phyloP scores from a whole-genome alignment of 2,888 invertebrate genomes.

The Aphodius granarius region DNA sequence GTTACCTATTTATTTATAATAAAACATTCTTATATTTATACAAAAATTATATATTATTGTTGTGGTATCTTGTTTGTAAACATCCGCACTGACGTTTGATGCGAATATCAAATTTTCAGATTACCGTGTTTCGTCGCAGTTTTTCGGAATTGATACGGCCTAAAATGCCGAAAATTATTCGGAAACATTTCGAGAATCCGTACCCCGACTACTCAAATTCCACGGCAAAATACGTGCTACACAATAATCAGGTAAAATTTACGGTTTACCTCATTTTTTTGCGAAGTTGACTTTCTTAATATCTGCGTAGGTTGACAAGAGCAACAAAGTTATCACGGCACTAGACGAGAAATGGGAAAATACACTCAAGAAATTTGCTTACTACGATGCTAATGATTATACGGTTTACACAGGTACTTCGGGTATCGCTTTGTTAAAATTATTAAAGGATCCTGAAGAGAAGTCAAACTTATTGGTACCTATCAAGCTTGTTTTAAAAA shows the following conservation, averaged over 20 bases:
- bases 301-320: conserved; percentile 54
- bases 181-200: conserved; percentile 54
- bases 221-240: conserved; percentile 48
- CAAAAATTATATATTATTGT: background rate
- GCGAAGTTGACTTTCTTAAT: background rate
- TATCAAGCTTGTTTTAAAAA: background rate
- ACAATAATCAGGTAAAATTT: conserved; percentile 41
- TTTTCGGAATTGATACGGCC: background rate
- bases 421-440: conserved; percentile 69
- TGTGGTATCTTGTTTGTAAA: background rate
- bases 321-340: conserved; percentile 50
- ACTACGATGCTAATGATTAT: conserved; percentile 58
- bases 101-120: background rate
- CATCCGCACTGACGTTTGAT: background rate
- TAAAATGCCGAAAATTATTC: conserved; percentile 23
- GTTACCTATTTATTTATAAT: background rate
- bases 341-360: conserved; percentile 52
- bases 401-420: conserved; percentile 77
- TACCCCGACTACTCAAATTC: conserved; percentile 55
- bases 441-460: conserved; percentile 52
- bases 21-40: background rate
- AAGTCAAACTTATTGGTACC: conserved; percentile 42
- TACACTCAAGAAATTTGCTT: conserved; percentile 53
- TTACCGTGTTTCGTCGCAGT: background rate
- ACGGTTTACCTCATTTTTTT: conserved; percentile 1